Percentiles rank a stretch among this genome's conserved stretches.
Conservation (phyloP, 2,888 invertebrate species). For the Sympetrum striolatum region DNA sequence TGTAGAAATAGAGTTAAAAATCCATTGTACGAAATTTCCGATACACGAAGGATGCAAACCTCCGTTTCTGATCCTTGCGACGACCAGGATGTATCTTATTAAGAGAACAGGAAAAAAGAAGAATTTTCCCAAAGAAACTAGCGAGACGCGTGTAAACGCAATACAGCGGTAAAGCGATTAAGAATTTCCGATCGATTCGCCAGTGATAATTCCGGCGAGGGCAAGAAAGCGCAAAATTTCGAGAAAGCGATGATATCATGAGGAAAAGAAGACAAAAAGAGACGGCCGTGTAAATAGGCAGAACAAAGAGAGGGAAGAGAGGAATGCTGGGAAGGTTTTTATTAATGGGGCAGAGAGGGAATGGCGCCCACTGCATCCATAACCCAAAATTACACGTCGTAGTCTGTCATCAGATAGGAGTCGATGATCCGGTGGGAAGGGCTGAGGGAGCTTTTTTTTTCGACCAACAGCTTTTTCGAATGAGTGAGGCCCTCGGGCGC, state of each 20-base stretch:
- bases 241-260: background rate
- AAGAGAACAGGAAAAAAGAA: too few relatives aligned
- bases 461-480: background rate
- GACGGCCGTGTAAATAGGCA: background rate
- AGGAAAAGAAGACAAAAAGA: background rate
- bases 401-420: slow-evolving; percentile 34
- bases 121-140: too few relatives aligned
- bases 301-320: background rate
- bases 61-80: too few relatives aligned
- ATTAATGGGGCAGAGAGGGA: background rate
- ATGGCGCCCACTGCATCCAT: slow-evolving; percentile 27
- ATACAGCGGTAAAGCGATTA: too few relatives aligned
- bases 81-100: too few relatives aligned
- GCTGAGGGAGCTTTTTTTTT: background rate
- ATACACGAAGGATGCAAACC: too few relatives aligned
- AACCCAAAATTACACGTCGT: slow-evolving; percentile 38
- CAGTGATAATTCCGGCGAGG: too few relatives aligned
- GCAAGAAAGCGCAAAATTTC: background rate
- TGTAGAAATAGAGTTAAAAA: too few relatives aligned
- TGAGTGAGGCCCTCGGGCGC: background rate
- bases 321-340: background rate
- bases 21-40: too few relatives aligned
- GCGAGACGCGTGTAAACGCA: too few relatives aligned
- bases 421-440: slow-evolving; percentile 5
- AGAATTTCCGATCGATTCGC: too few relatives aligned